Evolutionary conservation across 2,888 invertebrate species (phyloP).

Genomic region (Philonicus albiceps): DNA sequence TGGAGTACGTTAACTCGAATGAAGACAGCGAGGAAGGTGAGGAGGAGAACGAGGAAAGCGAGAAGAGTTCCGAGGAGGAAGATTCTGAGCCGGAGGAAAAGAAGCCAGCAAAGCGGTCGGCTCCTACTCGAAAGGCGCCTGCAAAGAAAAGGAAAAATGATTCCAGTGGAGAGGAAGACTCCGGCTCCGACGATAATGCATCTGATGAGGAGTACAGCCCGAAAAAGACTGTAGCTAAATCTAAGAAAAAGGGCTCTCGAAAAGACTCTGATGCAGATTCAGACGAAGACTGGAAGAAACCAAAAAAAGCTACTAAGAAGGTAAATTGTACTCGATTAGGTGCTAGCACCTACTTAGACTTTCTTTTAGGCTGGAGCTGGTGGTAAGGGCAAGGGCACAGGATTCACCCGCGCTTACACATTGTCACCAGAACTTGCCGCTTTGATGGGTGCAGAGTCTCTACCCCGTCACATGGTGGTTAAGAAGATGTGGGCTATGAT

Average conservation of each 20-base stretch:
- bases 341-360: neutral
- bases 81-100: constrained; percentile 41
- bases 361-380: constrained; percentile 54
- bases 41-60: constrained; percentile 46
- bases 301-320: constrained; percentile 59
- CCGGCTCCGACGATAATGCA: constrained; percentile 63
- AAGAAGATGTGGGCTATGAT: constrained; percentile 90
- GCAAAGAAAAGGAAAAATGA: constrained; percentile 52
- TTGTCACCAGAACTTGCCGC: constrained; percentile 85
- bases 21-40: constrained; percentile 57
- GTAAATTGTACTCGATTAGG: constrained; percentile 12
- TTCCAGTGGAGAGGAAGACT: constrained; percentile 53
- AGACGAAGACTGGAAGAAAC: constrained; percentile 75
- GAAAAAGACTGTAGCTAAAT: constrained; percentile 60
- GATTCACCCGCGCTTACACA: constrained; percentile 85
- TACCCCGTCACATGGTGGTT: constrained; percentile 90
- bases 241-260: constrained; percentile 58
- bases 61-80: constrained; percentile 58
- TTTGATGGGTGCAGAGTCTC: constrained; percentile 78
- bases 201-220: constrained; percentile 71
- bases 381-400: constrained; percentile 71
- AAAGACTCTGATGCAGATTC: constrained; percentile 74
- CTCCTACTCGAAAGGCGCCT: constrained; percentile 63
- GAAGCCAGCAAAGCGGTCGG: constrained; percentile 59
- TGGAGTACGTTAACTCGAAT: constrained; percentile 72